These are phyloP conservation scores for Zosterops borbonicus DNA, from an alignment of 2,113 vertebrate genomes.

Conservation along the genomic window DNA sequence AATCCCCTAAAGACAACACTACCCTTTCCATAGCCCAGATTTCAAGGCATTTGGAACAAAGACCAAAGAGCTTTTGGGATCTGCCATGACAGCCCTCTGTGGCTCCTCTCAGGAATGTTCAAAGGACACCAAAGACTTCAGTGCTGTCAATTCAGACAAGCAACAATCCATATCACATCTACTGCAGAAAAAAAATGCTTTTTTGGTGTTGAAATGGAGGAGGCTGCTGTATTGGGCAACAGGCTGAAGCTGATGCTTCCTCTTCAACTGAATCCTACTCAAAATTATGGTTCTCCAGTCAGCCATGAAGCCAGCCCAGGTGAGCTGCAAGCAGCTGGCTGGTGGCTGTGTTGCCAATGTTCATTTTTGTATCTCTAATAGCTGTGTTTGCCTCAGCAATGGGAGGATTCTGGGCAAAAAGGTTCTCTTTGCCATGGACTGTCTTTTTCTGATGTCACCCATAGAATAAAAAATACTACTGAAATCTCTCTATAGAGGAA, in stretches of 20 bases:
- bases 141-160: not conserved
- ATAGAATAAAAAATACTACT: not conserved
- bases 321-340: not conserved
- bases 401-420: not conserved
- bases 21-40: not conserved
- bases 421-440: not conserved
- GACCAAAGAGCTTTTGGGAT: not conserved
- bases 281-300: not conserved
- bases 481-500: not conserved
- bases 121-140: not conserved
- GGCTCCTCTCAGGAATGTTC: not conserved
- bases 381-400: not conserved
- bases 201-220: not conserved
- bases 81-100: not conserved
- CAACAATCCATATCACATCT: not conserved
- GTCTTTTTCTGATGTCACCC: not conserved
- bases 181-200: not conserved
- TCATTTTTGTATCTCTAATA: not conserved
- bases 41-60: not conserved
- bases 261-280: not conserved
- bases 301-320: not conserved
- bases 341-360: not conserved
- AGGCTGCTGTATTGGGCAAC: not conserved
- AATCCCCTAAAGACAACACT: not conserved
- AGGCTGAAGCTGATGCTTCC: not conserved